Base-by-base conservation (phyloP, 2,797 vertebrate species). In the Halcyon leucocephala region DNA sequence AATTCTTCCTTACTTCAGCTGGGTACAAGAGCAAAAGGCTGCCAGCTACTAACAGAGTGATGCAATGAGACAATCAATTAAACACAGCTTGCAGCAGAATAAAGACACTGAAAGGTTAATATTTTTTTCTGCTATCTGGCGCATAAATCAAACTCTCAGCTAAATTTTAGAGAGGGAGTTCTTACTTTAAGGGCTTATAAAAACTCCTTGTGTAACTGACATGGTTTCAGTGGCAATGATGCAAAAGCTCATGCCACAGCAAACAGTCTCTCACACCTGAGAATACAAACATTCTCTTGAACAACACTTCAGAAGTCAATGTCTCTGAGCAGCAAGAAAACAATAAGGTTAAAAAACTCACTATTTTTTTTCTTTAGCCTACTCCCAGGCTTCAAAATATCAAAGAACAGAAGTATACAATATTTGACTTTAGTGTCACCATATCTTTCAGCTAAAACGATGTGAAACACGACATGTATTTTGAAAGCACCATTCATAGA, bases 81-180 rank as follows among this genome's bases (percentile, higher is more conserved):
- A 91, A 90, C 67, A 61, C 37, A 71, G 74, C 82, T 82, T 86
- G 64, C 1, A 3, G 83, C 71, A 89, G 71, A 90, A 89, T 46
- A 94, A 93, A 95, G 66, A 82, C 70, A 85, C 21, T 16, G 52
- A 83, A 95, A 97, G 37, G 83, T 93, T 96, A 89, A 73, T 65
- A 11, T 67, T 82, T 89, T 44, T 72, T 88, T 64, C 58, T 82
- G 5, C 6, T 77, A 64, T 67, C 37, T 67, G 33, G n/a, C 35
- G 4, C 25, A 90, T 93, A 74, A 90, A 94, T 95, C 82, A 90
- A 91, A 76, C 6, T 31, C n/a, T 54, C 17, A 12, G 8, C 37
- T 77, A 66, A 70, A 92, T 77, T 95, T 88, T 42, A 15, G 7
- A 82, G 4, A 24, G 14, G 20, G 7, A 29, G 2, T 41, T 51